A percentile compares a stretch with the other conserved stretches of the same genome.
Evolutionary conservation across 2,888 invertebrate genomes (phyloP).

Genomic region (Erannis defoliaria): DNA sequence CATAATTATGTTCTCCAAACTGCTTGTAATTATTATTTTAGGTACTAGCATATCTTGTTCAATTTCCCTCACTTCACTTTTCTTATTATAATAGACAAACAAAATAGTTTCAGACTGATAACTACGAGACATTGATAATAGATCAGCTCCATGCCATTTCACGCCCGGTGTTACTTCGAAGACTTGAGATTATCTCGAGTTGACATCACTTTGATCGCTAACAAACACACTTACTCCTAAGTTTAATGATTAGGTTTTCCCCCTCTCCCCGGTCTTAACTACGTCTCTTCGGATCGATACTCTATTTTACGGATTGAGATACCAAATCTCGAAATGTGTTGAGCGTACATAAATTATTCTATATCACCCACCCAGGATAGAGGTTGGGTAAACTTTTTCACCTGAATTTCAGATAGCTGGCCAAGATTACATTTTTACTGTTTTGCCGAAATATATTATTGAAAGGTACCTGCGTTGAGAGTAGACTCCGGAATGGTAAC

Average conservation of each 20-base stretch:
- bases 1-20: no score
- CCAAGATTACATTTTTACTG: slow-evolving; percentile 39
- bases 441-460: slow-evolving; percentile 35
- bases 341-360: slow-evolving; percentile 38
- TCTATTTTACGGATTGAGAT: slow-evolving; percentile 41
- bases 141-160: no score
- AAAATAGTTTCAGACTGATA: no score
- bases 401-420: slow-evolving; percentile 36
- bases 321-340: slow-evolving; percentile 40
- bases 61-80: no score
- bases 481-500: slow-evolving; percentile 10
- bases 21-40: no score
- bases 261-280: slow-evolving; percentile 7
- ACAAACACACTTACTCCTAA: neutral
- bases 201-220: neutral
- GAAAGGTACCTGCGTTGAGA: slow-evolving; percentile 21
- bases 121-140: no score
- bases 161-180: neutral
- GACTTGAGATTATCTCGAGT: neutral
- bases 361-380: slow-evolving; percentile 29
- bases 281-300: slow-evolving; percentile 31
- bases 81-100: no score
- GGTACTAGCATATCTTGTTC: no score
- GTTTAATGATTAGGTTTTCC: neutral
- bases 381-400: slow-evolving; percentile 37